Evolutionary conservation across 2,113 vertebrate genomes (phyloP).

Genomic region (Lycaon pictus): DNA sequence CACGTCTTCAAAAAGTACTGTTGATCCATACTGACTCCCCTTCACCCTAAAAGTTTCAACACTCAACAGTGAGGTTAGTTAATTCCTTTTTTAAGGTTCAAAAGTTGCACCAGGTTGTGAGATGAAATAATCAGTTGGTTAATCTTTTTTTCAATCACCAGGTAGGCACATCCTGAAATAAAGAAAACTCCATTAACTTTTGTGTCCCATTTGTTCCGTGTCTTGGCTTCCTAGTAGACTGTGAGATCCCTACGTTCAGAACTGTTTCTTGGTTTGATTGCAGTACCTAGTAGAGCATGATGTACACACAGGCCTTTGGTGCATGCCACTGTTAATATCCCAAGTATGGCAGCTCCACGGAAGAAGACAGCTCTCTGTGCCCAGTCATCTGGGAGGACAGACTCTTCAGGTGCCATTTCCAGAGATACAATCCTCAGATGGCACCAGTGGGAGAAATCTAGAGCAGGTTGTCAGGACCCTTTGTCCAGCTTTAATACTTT

Average conservation of each 20-base stretch:
- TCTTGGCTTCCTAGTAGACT: constrained; percentile 50
- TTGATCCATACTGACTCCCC: neutral
- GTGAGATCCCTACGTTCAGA: constrained; percentile 38
- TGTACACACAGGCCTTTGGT: neutral
- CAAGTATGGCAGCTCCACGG: neutral
- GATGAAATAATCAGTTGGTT: constrained; percentile 37
- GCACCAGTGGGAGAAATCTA: neutral
- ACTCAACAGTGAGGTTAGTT: neutral
- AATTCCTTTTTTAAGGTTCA: constrained; percentile 24
- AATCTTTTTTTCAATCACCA: constrained; percentile 15
- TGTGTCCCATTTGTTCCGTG: constrained; percentile 46
- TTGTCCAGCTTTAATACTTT: neutral
- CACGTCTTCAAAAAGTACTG: neutral
- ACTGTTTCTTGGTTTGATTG: constrained; percentile 43
- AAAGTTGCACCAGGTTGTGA: neutral
- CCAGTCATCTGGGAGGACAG: neutral
- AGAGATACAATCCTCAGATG: neutral
- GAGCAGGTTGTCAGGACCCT: neutral
- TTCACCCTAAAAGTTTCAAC: neutral
- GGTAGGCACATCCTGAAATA: constrained; percentile 53
- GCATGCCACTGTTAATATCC: neutral
- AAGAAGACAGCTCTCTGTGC: neutral
- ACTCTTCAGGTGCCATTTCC: neutral
- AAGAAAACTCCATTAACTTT: constrained; percentile 61
- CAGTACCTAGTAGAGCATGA: constrained; percentile 55